Percentiles rank a stretch among this genome's conserved stretches.
phyloP scores from a whole-genome alignment of 2,888 invertebrate species.

The Physocephala rufipes region DNA sequence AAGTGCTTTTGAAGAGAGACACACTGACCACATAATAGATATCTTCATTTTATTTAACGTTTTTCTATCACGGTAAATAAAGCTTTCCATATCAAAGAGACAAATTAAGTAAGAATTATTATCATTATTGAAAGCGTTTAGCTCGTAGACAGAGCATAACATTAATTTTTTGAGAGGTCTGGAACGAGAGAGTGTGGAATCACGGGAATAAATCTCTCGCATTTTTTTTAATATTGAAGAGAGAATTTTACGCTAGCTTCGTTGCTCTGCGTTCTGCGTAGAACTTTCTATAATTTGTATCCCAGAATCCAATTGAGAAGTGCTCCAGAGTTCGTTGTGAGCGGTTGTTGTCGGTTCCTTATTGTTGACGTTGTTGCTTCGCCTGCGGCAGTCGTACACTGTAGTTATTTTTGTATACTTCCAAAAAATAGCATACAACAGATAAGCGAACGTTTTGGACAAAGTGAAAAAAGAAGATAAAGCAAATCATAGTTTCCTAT shows the following conservation, averaged over 20 bases:
- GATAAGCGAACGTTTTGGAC: neutral
- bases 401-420: neutral
- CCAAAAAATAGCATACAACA: neutral
- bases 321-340: conserved; percentile 62
- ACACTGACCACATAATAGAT: neutral
- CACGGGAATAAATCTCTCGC: too few species aligned
- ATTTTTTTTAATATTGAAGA: too few species aligned
- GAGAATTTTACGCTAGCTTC: too few species aligned
- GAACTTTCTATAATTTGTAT: conserved; percentile 12
- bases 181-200: too few species aligned
- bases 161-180: too few species aligned
- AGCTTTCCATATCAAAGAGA: too few species aligned
- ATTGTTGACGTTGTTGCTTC: conserved; percentile 35
- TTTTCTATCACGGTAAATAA: too few species aligned
- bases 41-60: too few species aligned
- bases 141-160: too few species aligned
- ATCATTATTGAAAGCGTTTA: too few species aligned
- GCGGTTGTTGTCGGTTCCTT: conserved; percentile 52
- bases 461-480: neutral
- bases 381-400: conserved; percentile 34
- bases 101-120: too few species aligned
- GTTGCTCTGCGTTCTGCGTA: too few species aligned
- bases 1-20: neutral
- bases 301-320: conserved; percentile 54
- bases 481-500: neutral